Conservation (phyloP, 2,797 vertebrate genomes). For the Gobionotothen gibberifrons region DNA sequence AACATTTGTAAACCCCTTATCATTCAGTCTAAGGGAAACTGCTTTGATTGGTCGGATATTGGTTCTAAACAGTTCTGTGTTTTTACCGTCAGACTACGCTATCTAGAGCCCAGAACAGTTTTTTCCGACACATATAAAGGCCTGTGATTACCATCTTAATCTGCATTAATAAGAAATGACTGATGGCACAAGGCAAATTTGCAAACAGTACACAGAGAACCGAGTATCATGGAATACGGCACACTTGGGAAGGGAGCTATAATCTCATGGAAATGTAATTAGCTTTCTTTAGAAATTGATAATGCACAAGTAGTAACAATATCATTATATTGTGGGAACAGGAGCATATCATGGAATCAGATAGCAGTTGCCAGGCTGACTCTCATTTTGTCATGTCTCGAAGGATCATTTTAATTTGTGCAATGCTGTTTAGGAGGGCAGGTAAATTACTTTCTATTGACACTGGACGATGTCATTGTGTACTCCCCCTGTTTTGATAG, state of each 20-base stretch:
- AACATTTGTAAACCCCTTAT: conserved; percentile 43
- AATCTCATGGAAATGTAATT: conserved; percentile 77
- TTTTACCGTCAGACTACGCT: conserved; percentile 49
- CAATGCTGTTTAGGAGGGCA: no score
- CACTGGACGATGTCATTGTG: no score
- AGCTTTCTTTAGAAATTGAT: conserved; percentile 64
- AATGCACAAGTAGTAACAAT: conserved; percentile 63
- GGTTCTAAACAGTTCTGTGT: conserved; percentile 26
- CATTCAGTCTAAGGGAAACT: conserved; percentile 25
- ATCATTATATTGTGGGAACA: conserved; percentile 35
- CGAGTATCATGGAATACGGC: conserved; percentile 54
- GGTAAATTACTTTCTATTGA: no score
- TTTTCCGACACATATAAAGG: conserved; percentile 57
- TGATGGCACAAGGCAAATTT: conserved; percentile 60
- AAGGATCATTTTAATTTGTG: no score
- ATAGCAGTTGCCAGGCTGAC: conserved; percentile 9
- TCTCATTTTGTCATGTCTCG: not conserved
- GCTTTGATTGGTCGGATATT: conserved; percentile 54
- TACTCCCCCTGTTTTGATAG: no score
- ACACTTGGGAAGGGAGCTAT: conserved; percentile 55
- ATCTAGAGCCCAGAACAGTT: conserved; percentile 26
- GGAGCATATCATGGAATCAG: conserved; percentile 29
- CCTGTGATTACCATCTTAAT: conserved; percentile 70
- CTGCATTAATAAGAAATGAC: conserved; percentile 67
- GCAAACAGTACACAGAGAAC: conserved; percentile 61